These are phyloP conservation scores for Hemicentrotus pulcherrimus DNA, from an alignment of 35 echinoderm and acorn worm genomes.

Conservation along the genomic window DNA sequence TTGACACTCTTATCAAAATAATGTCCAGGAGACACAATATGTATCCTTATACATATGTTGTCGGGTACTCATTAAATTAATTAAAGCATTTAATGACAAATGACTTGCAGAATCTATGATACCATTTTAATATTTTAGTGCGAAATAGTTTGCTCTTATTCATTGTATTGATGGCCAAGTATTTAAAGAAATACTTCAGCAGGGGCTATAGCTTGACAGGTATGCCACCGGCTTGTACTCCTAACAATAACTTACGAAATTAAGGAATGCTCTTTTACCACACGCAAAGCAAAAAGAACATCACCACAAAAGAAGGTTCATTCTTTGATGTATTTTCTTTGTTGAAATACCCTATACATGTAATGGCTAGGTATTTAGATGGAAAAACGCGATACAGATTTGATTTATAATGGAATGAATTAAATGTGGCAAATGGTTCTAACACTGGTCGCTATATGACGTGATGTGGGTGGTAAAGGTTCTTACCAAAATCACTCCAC, in stretches of 20 bases:
- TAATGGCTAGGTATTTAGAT: neutral
- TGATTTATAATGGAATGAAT: neutral
- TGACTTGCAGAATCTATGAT: neutral
- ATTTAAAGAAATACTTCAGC: neutral
- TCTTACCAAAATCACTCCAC: neutral
- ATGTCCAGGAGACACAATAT: too few relatives aligned
- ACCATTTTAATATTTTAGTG: neutral
- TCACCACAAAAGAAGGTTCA: neutral
- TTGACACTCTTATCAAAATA: too few relatives aligned
- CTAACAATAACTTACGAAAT: neutral
- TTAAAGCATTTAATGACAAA: too few relatives aligned
- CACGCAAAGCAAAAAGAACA: neutral
- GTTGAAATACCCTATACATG: neutral
- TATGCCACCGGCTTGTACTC: neutral
- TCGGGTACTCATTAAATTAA: too few relatives aligned
- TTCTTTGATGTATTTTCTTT: neutral
- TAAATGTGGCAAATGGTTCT: conserved; percentile 16
- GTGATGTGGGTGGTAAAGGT: neutral
- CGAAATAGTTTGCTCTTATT: neutral
- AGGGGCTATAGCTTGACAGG: neutral
- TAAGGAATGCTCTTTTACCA: neutral
- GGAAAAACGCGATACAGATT: neutral
- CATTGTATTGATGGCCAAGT: neutral
- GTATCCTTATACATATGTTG: too few relatives aligned
- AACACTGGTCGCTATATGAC: neutral